Conservation (phyloP, 2,113 vertebrate species). For the Dromiciops gliroides region DNA sequence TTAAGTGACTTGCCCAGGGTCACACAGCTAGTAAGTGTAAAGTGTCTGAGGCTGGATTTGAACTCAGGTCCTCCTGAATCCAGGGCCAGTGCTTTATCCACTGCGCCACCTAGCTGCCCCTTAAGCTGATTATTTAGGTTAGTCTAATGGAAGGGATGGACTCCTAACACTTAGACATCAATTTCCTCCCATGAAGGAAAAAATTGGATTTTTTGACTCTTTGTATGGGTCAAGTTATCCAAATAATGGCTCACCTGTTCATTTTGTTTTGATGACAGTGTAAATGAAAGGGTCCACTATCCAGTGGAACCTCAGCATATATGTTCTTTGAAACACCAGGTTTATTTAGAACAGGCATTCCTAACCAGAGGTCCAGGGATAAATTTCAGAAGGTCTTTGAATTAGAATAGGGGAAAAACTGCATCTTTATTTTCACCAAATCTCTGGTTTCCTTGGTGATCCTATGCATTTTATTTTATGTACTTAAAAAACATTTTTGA, state of each 20-base stretch:
- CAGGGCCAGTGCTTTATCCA: too few relatives aligned
- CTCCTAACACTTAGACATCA: neutral
- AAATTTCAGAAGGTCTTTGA: neutral
- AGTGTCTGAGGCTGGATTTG: too few relatives aligned
- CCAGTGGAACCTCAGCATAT: neutral
- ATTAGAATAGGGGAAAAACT: neutral
- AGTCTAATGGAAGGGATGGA: neutral
- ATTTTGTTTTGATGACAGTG: neutral
- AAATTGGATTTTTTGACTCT: neutral
- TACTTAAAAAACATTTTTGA: neutral
- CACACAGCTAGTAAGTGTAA: too few relatives aligned
- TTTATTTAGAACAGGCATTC: neutral
- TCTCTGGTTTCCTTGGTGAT: neutral
- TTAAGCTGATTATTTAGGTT: neutral
- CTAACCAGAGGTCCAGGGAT: neutral
- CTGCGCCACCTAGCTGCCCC: too few relatives aligned
- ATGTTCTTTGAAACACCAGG: slow-evolving; percentile 32
- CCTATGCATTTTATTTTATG: neutral
- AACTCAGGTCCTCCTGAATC: too few relatives aligned
- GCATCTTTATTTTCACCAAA: neutral
- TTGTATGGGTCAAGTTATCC: neutral
- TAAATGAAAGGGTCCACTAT: neutral
- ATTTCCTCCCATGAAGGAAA: neutral
- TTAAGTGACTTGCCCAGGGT: too few relatives aligned
- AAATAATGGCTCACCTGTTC: neutral